Conservation (phyloP, 2,113 vertebrate species). For the western clawed frog (Xenopus tropicalis) region DNA sequence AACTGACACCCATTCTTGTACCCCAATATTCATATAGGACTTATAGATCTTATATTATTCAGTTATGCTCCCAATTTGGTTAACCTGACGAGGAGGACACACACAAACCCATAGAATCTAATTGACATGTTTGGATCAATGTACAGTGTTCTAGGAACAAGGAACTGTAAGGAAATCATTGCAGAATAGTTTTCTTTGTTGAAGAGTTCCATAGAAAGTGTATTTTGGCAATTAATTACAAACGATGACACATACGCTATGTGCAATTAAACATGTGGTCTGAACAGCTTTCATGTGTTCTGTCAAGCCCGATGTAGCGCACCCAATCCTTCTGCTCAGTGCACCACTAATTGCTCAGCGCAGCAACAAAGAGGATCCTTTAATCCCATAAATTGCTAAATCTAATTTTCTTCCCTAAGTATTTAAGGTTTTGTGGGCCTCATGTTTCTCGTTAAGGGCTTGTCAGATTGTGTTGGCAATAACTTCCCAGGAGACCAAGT, state of each 20-base stretch:
- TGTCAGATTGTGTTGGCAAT: conserved; percentile 39
- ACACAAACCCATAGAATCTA: too few relatives aligned
- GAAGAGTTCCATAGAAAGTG: neutral
- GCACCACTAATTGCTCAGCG: conserved; percentile 25
- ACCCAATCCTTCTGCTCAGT: conserved; percentile 10
- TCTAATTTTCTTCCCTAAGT: conserved; percentile 26
- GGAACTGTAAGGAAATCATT: too few relatives aligned
- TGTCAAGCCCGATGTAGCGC: conserved; percentile 29
- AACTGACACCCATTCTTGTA: too few relatives aligned
- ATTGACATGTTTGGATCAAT: too few relatives aligned
- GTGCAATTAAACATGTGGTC: conserved; percentile 11
- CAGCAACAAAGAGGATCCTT: conserved; percentile 22
- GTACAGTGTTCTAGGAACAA: too few relatives aligned
- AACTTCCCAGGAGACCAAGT: too few relatives aligned
- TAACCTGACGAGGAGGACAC: too few relatives aligned
- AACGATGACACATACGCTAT: conserved; percentile 18
- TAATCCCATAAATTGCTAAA: conserved; percentile 35
- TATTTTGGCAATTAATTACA: neutral
- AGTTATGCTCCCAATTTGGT: too few relatives aligned
- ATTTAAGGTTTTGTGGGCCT: conserved; percentile 14
- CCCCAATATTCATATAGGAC: too few relatives aligned
- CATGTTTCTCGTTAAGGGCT: conserved; percentile 7
- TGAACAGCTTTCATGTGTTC: conserved; percentile 22
- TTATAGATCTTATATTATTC: too few relatives aligned
- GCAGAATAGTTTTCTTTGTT: neutral